Base-by-base conservation (phyloP, 2,797 vertebrate genomes). In the Lateolabrax maculatus region DNA sequence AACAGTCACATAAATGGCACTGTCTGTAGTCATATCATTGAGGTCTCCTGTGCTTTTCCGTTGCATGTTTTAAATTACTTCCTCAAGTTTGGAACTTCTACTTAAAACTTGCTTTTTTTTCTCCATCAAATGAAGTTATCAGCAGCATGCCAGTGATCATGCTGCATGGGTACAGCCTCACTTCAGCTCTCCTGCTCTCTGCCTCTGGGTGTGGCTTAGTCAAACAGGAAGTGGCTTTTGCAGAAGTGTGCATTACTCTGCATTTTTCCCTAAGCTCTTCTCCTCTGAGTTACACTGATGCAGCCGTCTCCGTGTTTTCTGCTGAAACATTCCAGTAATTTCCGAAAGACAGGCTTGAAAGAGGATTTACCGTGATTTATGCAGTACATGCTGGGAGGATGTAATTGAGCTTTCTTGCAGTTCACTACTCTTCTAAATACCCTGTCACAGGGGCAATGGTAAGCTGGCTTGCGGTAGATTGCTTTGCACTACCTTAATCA, bases 331-430 rank as follows among this genome's bases (percentile, higher is more conserved):
- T 87, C 77, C 86, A 85, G 87, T 91, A 87, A 91, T 92, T 90
- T 93, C 80, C 72, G 5, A 90, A 91, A 92, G 89, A 88, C 88
- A 80, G 86, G 71, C 82, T 82, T 87, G 88, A 93, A 93, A 94
- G 81, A 81, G 92, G 92, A 92, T 94, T 93, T 91, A 85, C 67
- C 53, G 41, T 93, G 89, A 94, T 92, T 92, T 91, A 93, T 94
- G 92, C 91, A 90, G 80, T 88, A 84, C 88, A 85, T 90, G 90
- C 88, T 84, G 91, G 86, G 85, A 91, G 84, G 90, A 91, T 92
- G 90, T 94, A 93, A 94, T 94, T 94, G 93, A 94, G 92, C 92
- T 90, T 94, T 90, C 89, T 93, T 90, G 89, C 89, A 89, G 90
- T 93, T 93, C 84, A 87, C 87, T 86, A 87, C 89, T 93, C 89